Percentiles rank a stretch among this genome's conserved stretches.
Evolutionary conservation across 2,888 invertebrate genomes (phyloP).

Genomic region (Lordiphosa fenestrarum): DNA sequence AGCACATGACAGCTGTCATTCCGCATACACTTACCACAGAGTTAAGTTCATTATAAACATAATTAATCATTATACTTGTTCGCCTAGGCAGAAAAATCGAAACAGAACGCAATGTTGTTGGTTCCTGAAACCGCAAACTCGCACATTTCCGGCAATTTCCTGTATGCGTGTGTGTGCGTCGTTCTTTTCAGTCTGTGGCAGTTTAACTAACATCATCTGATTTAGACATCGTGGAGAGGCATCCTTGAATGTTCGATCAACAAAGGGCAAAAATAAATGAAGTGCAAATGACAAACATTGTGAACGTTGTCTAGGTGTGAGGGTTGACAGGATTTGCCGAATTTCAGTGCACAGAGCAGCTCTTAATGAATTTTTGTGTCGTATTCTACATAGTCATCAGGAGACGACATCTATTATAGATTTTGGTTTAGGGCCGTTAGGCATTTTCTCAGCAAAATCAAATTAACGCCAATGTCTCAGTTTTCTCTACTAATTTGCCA

Average conservation of each 20-base stretch:
- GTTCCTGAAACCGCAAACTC: conserved; percentile 25
- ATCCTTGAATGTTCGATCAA: conserved; percentile 9
- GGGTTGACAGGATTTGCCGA: conserved; percentile 17
- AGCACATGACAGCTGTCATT: conserved; percentile 8
- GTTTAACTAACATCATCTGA: conserved; percentile 20
- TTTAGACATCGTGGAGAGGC: conserved; percentile 21
- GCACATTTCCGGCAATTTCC: conserved; percentile 54
- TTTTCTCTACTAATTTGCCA: conserved; percentile 1
- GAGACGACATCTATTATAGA: conserved; percentile 1
- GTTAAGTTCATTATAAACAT: conserved; percentile 1
- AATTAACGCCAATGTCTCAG: conserved; percentile 3
- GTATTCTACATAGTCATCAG: not conserved
- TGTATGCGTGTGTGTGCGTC: conserved; percentile 7
- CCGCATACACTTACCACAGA: not conserved
- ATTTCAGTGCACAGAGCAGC: conserved; percentile 1
- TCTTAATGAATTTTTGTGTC: conserved; percentile 28
- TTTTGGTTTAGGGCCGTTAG: not conserved
- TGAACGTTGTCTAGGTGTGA: conserved; percentile 27
- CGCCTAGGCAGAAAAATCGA: conserved; percentile 1
- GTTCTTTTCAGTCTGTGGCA: not conserved
- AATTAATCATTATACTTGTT: conserved; percentile 6
- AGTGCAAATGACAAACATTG: conserved; percentile 56
- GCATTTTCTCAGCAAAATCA: not conserved
- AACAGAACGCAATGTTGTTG: not conserved
- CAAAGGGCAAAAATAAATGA: conserved; percentile 41